Evolutionary conservation across 2,888 invertebrate species (phyloP), one percentile per base, ranked within the genome.

Genomic region (Clunio marinus): DNA sequence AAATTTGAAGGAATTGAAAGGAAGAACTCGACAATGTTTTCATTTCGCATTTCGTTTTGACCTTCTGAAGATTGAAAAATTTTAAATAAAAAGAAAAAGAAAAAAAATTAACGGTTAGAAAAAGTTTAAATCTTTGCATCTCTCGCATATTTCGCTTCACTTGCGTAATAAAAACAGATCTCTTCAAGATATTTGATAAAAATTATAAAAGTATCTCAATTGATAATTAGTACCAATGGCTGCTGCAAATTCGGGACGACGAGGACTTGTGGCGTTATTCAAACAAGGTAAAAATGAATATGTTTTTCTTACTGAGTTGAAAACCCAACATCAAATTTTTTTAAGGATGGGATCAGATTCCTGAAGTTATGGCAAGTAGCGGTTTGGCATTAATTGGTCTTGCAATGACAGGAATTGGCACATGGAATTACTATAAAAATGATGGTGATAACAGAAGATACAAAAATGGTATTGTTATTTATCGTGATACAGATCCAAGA

Each of bases 371-470:
- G 46, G 86, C 82, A 27, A 81, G 85, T 24, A 77, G 83, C 1
- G 82, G 82, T 13, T 71, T 87, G 71, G 88, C 81, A 0, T 0
- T 87, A 0, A 73, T 82, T 37, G 88, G 89, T 27, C 60, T 85
- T 2, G 83, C 76, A 5, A 71, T 86, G 70, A 81, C 80, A 17
- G 74, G 75, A 20, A 59, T 79, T 37, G 84, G 83, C 1, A 71
- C 82, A 59, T 76, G 77, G 70, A 82, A 80, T 37, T 84, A 87
- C 72, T 74, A 79, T 22, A 77, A 80, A 70, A 82, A 80, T 41
- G 86, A 87, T 74, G 85, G 86, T 65, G 86, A 88, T 74, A 87
- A 88, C 73, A 82, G 83, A 70, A 82, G 81, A 73, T 88, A 87
- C 77, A 88, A 87, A 58, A 73, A 77, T 41, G 77, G 80, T 20